Conservation (phyloP, 2,113 vertebrate genomes). For the Burhinus oedicnemus region DNA sequence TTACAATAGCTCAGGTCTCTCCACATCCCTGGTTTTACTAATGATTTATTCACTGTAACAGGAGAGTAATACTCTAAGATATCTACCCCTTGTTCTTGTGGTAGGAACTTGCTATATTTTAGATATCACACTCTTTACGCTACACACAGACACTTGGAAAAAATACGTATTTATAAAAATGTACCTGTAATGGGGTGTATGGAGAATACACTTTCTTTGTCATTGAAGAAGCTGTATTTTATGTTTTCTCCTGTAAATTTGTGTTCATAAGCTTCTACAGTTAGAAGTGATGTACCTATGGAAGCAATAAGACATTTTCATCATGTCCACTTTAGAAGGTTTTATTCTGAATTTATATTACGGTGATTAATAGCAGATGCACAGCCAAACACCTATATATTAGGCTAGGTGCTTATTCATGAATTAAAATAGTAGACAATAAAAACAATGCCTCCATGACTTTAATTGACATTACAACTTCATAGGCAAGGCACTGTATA, state of each 20-base stretch:
- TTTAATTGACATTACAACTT: neutral
- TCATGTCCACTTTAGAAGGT: neutral
- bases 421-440: neutral
- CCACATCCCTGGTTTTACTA: neutral
- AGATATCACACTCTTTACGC: neutral
- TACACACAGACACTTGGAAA: neutral
- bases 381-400: neutral
- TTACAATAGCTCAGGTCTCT: neutral
- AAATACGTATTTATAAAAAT: neutral
- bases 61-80: neutral
- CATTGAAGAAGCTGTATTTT: constrained; percentile 84
- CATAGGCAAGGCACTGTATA: neutral
- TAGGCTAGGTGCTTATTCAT: neutral
- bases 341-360: neutral
- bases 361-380: neutral
- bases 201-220: constrained; percentile 82
- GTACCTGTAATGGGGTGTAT: constrained; percentile 85
- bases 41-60: neutral
- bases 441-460: neutral
- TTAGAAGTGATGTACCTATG: constrained; percentile 84
- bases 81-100: neutral
- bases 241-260: constrained; percentile 67
- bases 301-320: neutral
- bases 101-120: neutral
- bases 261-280: constrained; percentile 78